phyloP scores from a whole-genome alignment of 2,888 invertebrate genomes.

The Cosmorhoe ocellata region DNA sequence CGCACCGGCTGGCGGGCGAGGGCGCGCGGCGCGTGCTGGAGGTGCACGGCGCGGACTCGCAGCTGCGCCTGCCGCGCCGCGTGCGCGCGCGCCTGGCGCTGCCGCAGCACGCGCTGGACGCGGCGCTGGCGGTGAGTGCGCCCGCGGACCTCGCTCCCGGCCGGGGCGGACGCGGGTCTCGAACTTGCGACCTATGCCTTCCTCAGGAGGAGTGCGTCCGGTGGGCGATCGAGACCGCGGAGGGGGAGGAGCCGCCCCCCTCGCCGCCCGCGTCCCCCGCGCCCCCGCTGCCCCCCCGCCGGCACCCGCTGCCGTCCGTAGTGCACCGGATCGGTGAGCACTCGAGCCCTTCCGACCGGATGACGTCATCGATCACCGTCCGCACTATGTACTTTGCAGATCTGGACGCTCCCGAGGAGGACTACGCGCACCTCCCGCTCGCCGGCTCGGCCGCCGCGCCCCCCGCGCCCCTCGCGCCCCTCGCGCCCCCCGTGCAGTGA shows the following conservation, averaged over 20 bases:
- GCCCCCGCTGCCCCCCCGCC: slow-evolving; percentile 6
- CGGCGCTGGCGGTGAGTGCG: slow-evolving; percentile 58
- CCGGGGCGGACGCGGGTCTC: not conserved
- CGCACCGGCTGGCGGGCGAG: slow-evolving; percentile 80
- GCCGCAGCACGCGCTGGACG: slow-evolving; percentile 88
- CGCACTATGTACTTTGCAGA: slow-evolving; percentile 2
- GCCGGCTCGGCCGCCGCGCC: slow-evolving; percentile 10
- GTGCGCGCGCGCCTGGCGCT: slow-evolving; percentile 83
- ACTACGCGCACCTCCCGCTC: slow-evolving; percentile 45
- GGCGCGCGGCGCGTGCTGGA: slow-evolving; percentile 54
- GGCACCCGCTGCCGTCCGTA: slow-evolving; percentile 13
- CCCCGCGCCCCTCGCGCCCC: slow-evolving; percentile 3
- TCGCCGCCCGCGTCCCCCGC: slow-evolving; percentile 8
- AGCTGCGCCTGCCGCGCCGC: slow-evolving; percentile 72
- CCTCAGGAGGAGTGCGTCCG: slow-evolving; percentile 62
- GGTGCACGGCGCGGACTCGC: slow-evolving; percentile 71
- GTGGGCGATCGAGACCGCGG: slow-evolving; percentile 47
- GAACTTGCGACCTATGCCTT: too few species aligned
- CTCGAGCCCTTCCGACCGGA: too few species aligned
- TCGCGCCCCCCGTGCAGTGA: slow-evolving; percentile 2
- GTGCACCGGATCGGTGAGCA: slow-evolving; percentile 23
- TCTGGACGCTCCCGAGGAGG: slow-evolving; percentile 35
- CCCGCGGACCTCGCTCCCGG: not conserved
- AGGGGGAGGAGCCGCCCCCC: slow-evolving; percentile 24
- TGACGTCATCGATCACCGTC: too few species aligned